phyloP scores from a whole-genome alignment of 2,113 vertebrate species.

The Pantherophis guttatus region DNA sequence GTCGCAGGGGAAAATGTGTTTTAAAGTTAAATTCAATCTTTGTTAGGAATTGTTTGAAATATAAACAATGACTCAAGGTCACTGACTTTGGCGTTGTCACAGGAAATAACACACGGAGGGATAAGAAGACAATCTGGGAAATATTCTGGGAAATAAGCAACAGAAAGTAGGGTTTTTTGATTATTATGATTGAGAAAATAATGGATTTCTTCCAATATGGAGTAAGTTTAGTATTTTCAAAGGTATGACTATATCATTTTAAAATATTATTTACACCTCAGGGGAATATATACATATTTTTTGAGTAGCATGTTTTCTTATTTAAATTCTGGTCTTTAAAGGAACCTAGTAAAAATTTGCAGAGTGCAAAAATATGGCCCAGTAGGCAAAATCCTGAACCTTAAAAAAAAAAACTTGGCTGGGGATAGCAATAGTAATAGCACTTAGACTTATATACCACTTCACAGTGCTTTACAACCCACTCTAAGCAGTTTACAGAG shows the following conservation, averaged over 20 bases:
- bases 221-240: conserved; percentile 35
- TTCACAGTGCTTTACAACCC: too few relatives aligned
- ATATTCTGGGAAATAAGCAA: not conserved
- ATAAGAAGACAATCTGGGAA: conserved; percentile 27
- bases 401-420: not conserved
- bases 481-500: too few relatives aligned
- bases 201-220: not conserved
- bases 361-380: not conserved
- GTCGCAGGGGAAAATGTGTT: conserved; percentile 24
- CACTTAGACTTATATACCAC: too few relatives aligned
- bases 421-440: too few relatives aligned
- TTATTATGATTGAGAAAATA: not conserved
- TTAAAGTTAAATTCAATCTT: conserved; percentile 53
- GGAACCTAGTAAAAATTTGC: conserved; percentile 50
- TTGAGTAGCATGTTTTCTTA: conserved; percentile 52
- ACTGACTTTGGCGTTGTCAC: conserved; percentile 35
- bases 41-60: conserved; percentile 53
- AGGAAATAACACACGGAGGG: conserved; percentile 32
- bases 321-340: conserved; percentile 65
- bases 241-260: conserved; percentile 43
- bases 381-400: not conserved
- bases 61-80: conserved; percentile 62
- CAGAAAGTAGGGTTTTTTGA: not conserved
- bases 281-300: conserved; percentile 58
- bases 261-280: conserved; percentile 40